phyloP scores from a whole-genome alignment of 2,113 vertebrate species.

The Phylloscopus trochilus region DNA sequence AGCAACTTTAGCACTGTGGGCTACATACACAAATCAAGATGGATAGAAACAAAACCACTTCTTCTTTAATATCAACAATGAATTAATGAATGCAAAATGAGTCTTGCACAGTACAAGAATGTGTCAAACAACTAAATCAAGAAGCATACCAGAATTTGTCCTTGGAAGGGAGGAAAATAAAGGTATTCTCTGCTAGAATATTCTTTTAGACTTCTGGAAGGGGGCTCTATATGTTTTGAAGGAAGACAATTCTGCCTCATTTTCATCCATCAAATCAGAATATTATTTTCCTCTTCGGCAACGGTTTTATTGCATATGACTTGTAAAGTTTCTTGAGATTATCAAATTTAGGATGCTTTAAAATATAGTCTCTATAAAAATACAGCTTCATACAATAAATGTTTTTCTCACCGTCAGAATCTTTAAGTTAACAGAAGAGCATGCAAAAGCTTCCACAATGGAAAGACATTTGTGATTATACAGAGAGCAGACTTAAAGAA shows the following conservation, averaged over 20 bases:
- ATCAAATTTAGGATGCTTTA: neutral
- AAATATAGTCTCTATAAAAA: neutral
- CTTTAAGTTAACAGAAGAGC: neutral
- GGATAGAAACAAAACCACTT: neutral
- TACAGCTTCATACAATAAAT: neutral
- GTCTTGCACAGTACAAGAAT: neutral
- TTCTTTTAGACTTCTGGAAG: neutral
- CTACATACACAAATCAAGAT: neutral
- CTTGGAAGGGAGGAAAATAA: neutral
- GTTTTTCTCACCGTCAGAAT: neutral
- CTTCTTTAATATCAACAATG: neutral
- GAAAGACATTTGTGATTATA: neutral
- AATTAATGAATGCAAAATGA: neutral
- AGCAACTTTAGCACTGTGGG: neutral
- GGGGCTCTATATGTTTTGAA: neutral
- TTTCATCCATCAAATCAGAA: neutral
- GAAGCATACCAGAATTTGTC: neutral
- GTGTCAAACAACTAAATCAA: neutral
- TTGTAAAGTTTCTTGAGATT: neutral
- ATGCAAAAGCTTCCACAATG: neutral
- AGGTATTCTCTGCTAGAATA: neutral
- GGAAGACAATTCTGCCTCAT: neutral
- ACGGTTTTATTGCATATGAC: neutral
- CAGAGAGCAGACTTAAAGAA: neutral
- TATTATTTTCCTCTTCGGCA: neutral